Evolutionary conservation across 2,797 vertebrate species (phyloP), one percentile per base, ranked within the genome.

Genomic region (Fundulus diaphanus): DNA sequence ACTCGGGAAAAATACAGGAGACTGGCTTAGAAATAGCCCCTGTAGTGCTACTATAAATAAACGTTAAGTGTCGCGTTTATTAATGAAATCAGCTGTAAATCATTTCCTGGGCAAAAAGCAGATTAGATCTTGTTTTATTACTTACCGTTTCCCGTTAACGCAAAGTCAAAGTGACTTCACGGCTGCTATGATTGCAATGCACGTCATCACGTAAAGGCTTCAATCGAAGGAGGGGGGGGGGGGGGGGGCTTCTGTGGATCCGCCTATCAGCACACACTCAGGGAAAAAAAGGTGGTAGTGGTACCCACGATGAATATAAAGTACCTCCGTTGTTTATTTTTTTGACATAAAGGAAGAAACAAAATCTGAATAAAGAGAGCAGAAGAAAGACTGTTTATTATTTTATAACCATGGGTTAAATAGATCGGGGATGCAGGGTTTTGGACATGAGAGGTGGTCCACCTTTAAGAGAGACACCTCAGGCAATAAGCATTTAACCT

Each of bases 121-220:
- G 12, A 40, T 5, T 0, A 40, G 37, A 27, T 16, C 61, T 40
- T 40, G 22, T n/a, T 54, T 1, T 5, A 20, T n/a, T 29, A 4
- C 61, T 68, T 22, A 68, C 52, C 42, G 0, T 48, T 37, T 18
- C 2, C 1, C 0, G 9, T 33, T 0, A 78, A 70, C 0, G 0
- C 71, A 89, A 88, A 80, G 78, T 73, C 78, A 89, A 88, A 87
- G 1, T 68, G 8, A 7, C 18, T 18, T 1, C 85, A 1, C 63
- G 5, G 3, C 18, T 16, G 5, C 46, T 7, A 2, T 12, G 0
- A 12, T 0, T 7, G 3, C 3, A 1, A 0, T n/a, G 13, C 0
- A 24, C 24, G 54, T 51, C 13, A 1, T 69, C 54, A 73, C 63
- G 73, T 29, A 0, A 0, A 31, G 2, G 20, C 27, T 59, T 37